Conservation (phyloP, 2,888 invertebrate species). For the Temnothorax ravouxi region DNA sequence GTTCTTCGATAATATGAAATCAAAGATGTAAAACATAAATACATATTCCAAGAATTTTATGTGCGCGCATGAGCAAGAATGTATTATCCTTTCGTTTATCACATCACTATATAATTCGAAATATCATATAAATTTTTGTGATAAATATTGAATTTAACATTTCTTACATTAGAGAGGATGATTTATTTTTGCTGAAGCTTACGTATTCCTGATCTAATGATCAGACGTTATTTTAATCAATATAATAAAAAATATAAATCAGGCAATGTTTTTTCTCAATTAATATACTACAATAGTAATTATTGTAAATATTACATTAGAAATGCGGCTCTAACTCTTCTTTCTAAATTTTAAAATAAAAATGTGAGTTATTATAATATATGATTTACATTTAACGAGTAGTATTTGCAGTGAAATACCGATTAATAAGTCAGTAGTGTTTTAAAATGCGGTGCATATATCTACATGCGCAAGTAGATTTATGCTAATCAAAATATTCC, state of each 20-base stretch:
- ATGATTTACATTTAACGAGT: conserved; percentile 52
- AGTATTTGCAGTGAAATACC: conserved; percentile 50
- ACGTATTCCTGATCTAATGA: background rate
- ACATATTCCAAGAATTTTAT: background rate
- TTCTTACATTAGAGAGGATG: background rate
- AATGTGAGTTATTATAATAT: conserved; percentile 13
- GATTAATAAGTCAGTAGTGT: conserved; percentile 59
- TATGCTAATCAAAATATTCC: conserved; percentile 72
- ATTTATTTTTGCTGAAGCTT: background rate
- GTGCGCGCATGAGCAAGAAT: background rate
- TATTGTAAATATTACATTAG: background rate
- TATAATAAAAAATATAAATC: background rate
- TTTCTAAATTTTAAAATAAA: conserved; percentile 1
- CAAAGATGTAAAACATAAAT: conserved; percentile 2
- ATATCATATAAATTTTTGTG: background rate
- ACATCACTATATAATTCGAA: background rate
- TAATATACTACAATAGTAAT: too few species aligned
- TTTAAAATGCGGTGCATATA: conserved; percentile 57
- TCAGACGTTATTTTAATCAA: background rate
- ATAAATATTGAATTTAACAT: background rate
- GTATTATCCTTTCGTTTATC: too few species aligned
- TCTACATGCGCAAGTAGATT: conserved; percentile 64
- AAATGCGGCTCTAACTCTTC: background rate
- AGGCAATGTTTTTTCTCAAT: background rate
- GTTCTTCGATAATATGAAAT: conserved; percentile 10